Base-by-base conservation (phyloP, 2,113 vertebrate species). In the Dipodomys merriami region DNA sequence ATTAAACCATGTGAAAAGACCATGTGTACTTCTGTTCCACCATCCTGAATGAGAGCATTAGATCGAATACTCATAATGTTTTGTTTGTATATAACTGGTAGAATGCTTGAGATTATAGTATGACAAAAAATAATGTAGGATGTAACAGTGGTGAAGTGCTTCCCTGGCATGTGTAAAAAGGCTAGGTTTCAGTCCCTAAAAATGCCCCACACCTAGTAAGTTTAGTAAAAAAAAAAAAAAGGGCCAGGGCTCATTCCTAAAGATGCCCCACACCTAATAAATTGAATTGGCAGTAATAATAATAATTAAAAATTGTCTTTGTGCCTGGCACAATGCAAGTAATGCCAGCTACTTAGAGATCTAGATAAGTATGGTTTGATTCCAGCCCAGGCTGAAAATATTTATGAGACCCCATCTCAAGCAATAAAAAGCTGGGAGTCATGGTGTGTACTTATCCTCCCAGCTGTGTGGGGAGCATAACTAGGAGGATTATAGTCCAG, bases 281-380 rank as follows among this genome's bases (percentile, higher is more conserved):
- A 27, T 74, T 78, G 86, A 71, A 35, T 39, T 93, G 82, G 4
- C 78, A 93, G 57, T 20, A 78, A 35, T 88, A 88, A 27, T 73
- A 78, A 27, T 73, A 78, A 60, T 90, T 92, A 86, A 82, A 83
- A 89, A 39, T 49, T 49, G 49, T 12, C 12, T 49, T 12, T 49
- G 12, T 49, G 49, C 49, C 12, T 49, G 49, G 49, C 49, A 49
- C 49, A 49, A 49, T 49, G 49, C 49, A 49, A 49, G 49, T 49
- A 49, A 49, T 49, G 12, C 49, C 49, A 49, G 49, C 49, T 49
- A 49, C 49, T 49, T 49, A 49, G 49, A 49, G 49, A 49, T 49
- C 49, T 49, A 49, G 49, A 49, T 49, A 49, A 49, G 8, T 12
- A 12, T 49, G 49, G 49, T 49, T 49, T 49, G 49, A 49, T 49